Evolutionary conservation across 2,888 invertebrate genomes (phyloP), one percentile per base, ranked within the genome.

Genomic region (Apamea anceps): DNA sequence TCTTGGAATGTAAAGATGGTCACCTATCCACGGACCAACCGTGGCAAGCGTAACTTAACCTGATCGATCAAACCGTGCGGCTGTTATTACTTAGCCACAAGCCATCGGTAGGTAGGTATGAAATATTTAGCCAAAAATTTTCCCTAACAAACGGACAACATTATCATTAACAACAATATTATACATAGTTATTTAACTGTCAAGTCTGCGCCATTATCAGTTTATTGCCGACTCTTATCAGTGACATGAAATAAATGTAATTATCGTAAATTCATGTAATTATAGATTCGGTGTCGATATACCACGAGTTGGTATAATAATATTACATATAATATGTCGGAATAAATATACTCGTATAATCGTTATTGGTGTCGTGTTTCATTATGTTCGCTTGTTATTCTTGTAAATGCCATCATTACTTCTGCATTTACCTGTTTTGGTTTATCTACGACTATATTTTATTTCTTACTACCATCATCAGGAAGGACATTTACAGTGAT

Each of bases 211-310:
- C 68, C 25, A 78, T 73, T 85, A 84, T 84, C 80, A 70, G 13
- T 37, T 42, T 79, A 79, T 70, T 66, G 62, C 78, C 74, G 25
- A 60, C 68, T 72, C 72, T 89, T 89, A 89, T 89, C 88, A 72
- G 28, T 51, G 80, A 88, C 88, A 88, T 81, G 81, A 85, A 85
- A 86, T 87, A 81, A 81, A 81, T 79, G 84, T 85, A 74, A 79
- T 84, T 87, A 79, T 86, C 81, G 70, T 82, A 81, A 89, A 84
- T 85, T 77, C 75, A 81, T 81, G 72, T 82, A 81, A 82, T 81
- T 84, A 78, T 80, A 81, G 63, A 84, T 77, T 82, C 57, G 45
- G 79, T 78, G 82, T 78, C 72, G 81, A 82, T 79, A 54, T 75
- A 54, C 57, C 63, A 54, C 54, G 63, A 75, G 63, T 77, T 45